Base-by-base conservation (phyloP, 1,140 invertebrate species). In the Nixonia krombeini region DNA sequence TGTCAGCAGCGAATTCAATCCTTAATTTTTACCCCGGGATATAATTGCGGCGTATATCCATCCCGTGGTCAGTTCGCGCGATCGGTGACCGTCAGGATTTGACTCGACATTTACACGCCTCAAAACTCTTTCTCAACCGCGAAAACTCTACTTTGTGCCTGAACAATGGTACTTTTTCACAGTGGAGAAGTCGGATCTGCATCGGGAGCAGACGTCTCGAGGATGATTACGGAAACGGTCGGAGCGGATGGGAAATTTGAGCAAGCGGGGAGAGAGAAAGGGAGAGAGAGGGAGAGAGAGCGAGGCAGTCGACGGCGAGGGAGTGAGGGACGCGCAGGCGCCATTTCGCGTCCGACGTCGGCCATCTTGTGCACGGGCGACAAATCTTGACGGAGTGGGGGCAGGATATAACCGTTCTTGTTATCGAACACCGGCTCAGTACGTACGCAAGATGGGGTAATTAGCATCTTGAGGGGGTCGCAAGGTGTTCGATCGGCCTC, bases 381-480 rank as follows among this genome's bases (percentile, higher is more conserved):
- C 44, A 8, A 37, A n/a, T 33, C 33, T n/a, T 13, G 37, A n/a
- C 10, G 58, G 50, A 61, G 75, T 72, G 69, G 70, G 76, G 74
- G 62, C 50, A 69, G 72, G 58, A 80, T 80, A 82, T 81, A 81
- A 81, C 79, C 76, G 70, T 79, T 76, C 75, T 65, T 75, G 72
- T 64, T 79, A 82, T 80, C 75, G 76, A 81, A 80, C 72, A 74
- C 61, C 50, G 70, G 72, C 77, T 76, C 79, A 81, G 78, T 80
- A 65, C 66, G 41, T 41, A 64, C 50, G 49, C 50, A 70, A 63
- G 49, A 64, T 58, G 45, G 55, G 49, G 28, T 31, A 57, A 47
- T 53, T 49, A 59, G 49, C 59, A 55, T 63, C 47, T 63, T 55
- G 25, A 44, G 51, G 35, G 51, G 42, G 33, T 28, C 9, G 29